Base-by-base conservation (phyloP, 2,113 vertebrate species). In the Grammomys dolichurus region DNA sequence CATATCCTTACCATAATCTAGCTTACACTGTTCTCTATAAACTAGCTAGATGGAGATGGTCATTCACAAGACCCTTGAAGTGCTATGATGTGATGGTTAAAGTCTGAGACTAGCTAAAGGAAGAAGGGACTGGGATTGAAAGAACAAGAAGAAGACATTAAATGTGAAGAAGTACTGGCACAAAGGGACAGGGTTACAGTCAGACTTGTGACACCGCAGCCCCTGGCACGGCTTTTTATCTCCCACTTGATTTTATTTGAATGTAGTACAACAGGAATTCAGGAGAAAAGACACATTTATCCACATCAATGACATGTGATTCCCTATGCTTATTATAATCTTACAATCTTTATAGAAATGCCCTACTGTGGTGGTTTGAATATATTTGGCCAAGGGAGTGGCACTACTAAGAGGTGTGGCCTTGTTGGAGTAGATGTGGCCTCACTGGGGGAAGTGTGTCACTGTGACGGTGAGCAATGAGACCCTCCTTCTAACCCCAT, bases 21-120 rank as follows among this genome's bases (percentile, higher is more conserved):
- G 13, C 7, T 75, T 90, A 58, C 3, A 24, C 4, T 87, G 0
- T 63, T 75, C 13, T 28, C 67, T 75, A 6, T 60, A 82, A 95
- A 85, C 1, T 1, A 72, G 60, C 0, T 28, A 6, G 63, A 1
- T 75, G 14, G 43, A 95, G 43, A 56, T 58, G 12, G 43, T 46
- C 89, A 80, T 82, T 43, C 1, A 43, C 43, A 86, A 67, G 14
- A 3, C 16, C 19, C 24, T 91, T 78, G 56, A 54, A 73, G 58
- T 70, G 46, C 33, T 84, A 51, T 33, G 14, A 58, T 43, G 24
- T 8, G 26, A 48, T 58, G 2, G 84, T 78, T 75, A 84, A 89
- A 87, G 69, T 92, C 93, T 46, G 91, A 84, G 17, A n/a, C 24
- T 67, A 82, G 20, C 4, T 51, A 69, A 86, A 94, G 7, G 90